Base-by-base conservation (phyloP, 2,888 invertebrate species). In the Lasioglossum villosulum region DNA sequence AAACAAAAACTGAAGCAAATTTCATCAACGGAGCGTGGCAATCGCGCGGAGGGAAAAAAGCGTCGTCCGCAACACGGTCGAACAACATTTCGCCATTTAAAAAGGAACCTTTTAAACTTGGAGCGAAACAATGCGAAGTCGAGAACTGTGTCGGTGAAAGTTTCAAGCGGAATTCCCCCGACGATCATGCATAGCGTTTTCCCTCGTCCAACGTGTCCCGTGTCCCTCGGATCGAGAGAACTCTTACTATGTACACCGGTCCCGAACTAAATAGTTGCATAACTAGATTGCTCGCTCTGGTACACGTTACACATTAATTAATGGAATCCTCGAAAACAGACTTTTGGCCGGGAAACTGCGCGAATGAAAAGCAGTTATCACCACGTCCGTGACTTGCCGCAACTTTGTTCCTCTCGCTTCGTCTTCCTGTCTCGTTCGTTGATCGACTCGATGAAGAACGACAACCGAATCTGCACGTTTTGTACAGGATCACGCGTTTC, bases 251-350 rank as follows among this genome's bases (percentile, higher is more conserved):
- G n/a, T n/a, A n/a, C 48, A 71, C 71, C 71, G 19, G 16, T 4
- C 4, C 37, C 63, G 78, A 72, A 48, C 78, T 68, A 79, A 79
- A 82, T 79, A 74, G 42, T 82, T 56, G 73, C 73, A 63, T 78
- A 81, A 78, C 81, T 78, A 48, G 63, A 72, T 59, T 23, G 5
- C 37, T 23, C 27, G 42, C 78, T 81, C 56, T 70, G 81, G 66
- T 66, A 72, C 71, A 42, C 52, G 82, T 79, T 52, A n/a, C 52
- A 34, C 45, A 16, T 70, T 59, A 74, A 74, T 75, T 71, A 80
- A 82, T 80, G 56, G 30, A 63, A 80, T 80, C 59, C 30, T 34
- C 70, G 59, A 39, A 82, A 63, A 63, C 63, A 63, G 19, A 63
- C 63, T 72, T 72, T 81, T 45, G 45, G n/a, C 23, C 1, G 45